Evolutionary conservation across 1,140 invertebrate genomes (phyloP).

Genomic region (Drosophila elegans): DNA sequence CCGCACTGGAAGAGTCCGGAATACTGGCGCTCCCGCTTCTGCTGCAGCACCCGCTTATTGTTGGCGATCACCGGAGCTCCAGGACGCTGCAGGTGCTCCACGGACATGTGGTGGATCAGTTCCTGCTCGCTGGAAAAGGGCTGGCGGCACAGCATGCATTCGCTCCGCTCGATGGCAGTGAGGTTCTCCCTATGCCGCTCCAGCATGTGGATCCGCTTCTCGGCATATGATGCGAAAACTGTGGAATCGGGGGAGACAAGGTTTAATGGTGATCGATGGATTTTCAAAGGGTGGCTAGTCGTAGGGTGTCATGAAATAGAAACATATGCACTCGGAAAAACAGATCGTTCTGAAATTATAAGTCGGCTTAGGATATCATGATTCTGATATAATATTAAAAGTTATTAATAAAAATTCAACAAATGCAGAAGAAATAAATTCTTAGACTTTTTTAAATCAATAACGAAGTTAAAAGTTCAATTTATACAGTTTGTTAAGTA

Average conservation of each 20-base stretch:
- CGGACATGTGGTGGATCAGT: conserved; percentile 65
- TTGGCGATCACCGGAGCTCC: conserved; percentile 66
- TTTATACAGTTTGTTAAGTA: too few relatives aligned
- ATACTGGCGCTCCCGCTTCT: conserved; percentile 69
- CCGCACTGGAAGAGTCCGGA: conserved; percentile 74
- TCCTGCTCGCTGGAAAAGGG: conserved; percentile 61
- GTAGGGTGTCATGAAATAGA: conserved; percentile 33
- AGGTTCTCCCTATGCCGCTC: conserved; percentile 73
- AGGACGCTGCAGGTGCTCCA: conserved; percentile 54
- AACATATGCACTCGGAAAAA: conserved; percentile 25
- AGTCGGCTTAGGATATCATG: not conserved
- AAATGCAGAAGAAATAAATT: too few relatives aligned
- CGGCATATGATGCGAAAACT: conserved; percentile 76
- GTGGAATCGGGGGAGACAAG: not conserved
- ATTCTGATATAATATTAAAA: too few relatives aligned
- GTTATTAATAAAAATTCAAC: too few relatives aligned
- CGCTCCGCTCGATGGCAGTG: conserved; percentile 73
- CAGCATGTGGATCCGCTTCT: conserved; percentile 79
- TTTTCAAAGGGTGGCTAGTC: conserved; percentile 2
- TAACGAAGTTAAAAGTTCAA: too few relatives aligned
- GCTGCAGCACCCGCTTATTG: conserved; percentile 74
- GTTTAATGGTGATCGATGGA: not conserved
- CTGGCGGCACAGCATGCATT: conserved; percentile 78
- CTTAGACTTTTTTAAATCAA: too few relatives aligned
- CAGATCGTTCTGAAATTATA: conserved; percentile 14